Base-by-base conservation (phyloP, 2,113 vertebrate species). In the Dicrurus megarhynchus region DNA sequence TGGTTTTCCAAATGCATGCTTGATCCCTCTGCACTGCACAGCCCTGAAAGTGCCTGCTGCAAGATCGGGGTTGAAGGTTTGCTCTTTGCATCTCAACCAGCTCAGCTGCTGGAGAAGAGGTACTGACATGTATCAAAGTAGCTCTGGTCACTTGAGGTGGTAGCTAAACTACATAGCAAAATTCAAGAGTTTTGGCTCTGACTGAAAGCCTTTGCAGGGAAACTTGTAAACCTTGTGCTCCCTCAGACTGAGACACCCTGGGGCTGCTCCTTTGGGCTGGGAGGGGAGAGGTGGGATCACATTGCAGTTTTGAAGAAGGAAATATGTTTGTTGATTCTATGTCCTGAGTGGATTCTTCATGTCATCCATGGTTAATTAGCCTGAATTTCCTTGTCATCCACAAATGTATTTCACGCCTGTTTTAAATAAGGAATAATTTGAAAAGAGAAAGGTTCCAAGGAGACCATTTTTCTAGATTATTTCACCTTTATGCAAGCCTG, bases 1-100 rank as follows among this genome's bases (percentile, higher is more conserved):
- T 39, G 30, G 3, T n/a, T 82, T 88, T 67, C 44, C 60, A 86
- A 63, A 41, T 9, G 7, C 24, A 3, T 5, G 8, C 37, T 41
- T 2, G 1, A 41, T 35, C 20, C 39, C n/a, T 26, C 35, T 2
- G 16, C 65, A 30, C 30, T 3, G 1, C 1, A 1, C 24, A 52
- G 46, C 61, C n/a, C 73, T 0, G 0, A 19, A 41, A 57, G 52
- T 14, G 9, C 52, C 46, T 5, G 10, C n/a, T 67, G 56, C n/a
- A 52, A 67, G 37, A 7, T 4, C 13, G 9, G 10, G 28, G 6
- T 15, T 46, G 56, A 67, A 75, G 57, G 30, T 59, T 52, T 61
- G 41, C 37, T 61, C 65, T 60, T 65, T 53, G 23, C 21, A 6
- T 33, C 9, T 30, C n/a, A 37, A 55, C 32, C 46, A 65, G 23